A percentile compares a stretch with the other conserved stretches of the same genome.
Conservation (phyloP, 2,113 vertebrate genomes). For the Sciurus niger region DNA sequence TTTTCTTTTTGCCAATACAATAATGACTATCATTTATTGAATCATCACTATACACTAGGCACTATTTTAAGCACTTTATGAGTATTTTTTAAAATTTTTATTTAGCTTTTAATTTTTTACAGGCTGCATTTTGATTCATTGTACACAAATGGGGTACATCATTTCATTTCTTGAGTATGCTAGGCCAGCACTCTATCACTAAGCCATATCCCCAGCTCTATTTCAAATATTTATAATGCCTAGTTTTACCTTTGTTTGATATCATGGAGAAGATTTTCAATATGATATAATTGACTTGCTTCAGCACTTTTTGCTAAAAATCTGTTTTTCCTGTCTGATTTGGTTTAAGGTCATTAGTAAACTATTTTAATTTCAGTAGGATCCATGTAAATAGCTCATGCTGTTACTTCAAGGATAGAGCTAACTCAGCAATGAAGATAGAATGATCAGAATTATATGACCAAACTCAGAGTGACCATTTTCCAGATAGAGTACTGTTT, state of each 20-base stretch:
- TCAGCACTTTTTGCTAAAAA: conserved; percentile 14
- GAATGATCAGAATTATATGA: background rate
- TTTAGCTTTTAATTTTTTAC: background rate
- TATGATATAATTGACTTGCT: background rate
- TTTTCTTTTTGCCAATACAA: background rate
- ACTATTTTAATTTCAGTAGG: conserved; percentile 15
- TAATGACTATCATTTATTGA: too few relatives aligned
- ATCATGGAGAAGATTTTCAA: conserved; percentile 28
- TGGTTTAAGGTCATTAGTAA: background rate
- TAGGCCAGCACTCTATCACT: background rate
- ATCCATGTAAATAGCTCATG: background rate
- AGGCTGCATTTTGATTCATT: too few relatives aligned
- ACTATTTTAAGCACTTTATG: too few relatives aligned
- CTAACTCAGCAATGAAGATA: background rate
- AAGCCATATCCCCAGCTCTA: too few relatives aligned
- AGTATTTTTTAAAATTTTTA: too few relatives aligned
- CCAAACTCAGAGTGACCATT: background rate
- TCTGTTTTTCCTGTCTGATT: conserved; percentile 11
- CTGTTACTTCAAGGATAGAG: conserved; percentile 1
- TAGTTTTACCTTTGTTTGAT: background rate
- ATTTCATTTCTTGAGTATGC: too few relatives aligned
- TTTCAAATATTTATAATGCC: conserved; percentile 1
- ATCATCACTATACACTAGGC: too few relatives aligned
- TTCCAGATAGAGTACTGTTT: background rate
- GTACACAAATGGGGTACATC: background rate